Base-by-base conservation (phyloP, 1,140 invertebrate genomes). In the Adelges cooleyi region DNA sequence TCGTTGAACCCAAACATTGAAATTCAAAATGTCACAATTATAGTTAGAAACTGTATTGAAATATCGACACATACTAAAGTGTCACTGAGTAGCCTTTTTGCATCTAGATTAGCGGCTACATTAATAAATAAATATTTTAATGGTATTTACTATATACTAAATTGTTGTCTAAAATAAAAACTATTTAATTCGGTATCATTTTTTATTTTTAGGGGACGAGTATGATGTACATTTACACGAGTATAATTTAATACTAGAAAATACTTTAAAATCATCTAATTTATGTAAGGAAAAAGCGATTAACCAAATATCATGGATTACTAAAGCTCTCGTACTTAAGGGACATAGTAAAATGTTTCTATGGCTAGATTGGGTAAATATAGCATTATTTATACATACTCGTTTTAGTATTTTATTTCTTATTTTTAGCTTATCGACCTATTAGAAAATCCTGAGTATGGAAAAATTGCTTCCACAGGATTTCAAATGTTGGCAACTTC, bases 71-170 rank as follows among this genome's bases (percentile, higher is more conserved):
- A 36, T 56, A 33, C 40, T 59, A 40, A 59, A 15, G 23, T 27
- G 22, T 59, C 46, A 33, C 20, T 67, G 15, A 36, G 54, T 48
- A 33, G 13, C 38, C 38, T 48, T 18, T 56, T 46, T 10, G 54
- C 50, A 29, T 48, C 66, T 2, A 38, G 54, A 22, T 62, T 62
- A 18, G 36, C 51, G 1, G 66, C 52, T 15, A 49, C 66, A 15
- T 56, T 54, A 49, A 67, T 67, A 8, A 67, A 67, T 59, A 67
- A 67, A 59, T 56, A 67, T 59, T 40, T 56, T 33, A 44, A 56
- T 36, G 44, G 52, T 56, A 29, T 48, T 48, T 13, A 46, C 36
- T 36, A n/a, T 62, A 9, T 5, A 42, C 22, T 8, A 36, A 20
- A 27, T 10, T 48, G 1, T 46, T 27, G 46, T 46, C 4, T 38